Base-by-base conservation (phyloP, 2,888 invertebrate species). In the Netelia melanura region DNA sequence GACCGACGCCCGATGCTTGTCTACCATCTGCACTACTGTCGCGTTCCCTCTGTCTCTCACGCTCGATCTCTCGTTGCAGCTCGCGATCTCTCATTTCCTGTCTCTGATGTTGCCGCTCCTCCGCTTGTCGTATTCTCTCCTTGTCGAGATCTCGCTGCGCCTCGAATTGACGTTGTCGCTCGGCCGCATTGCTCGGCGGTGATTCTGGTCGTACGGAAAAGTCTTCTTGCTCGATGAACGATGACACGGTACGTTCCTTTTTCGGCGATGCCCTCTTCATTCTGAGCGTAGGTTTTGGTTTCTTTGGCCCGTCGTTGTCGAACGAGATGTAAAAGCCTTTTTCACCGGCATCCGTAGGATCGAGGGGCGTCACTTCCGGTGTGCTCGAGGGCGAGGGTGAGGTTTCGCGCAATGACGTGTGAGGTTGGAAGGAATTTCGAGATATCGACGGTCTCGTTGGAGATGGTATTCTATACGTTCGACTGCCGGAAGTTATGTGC, bases 271-370 rank as follows among this genome's bases (percentile, higher is more conserved):
- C 95, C 81, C 96, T 95, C 92, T 97, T 97, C 82, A 95, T 95
- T 87, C 98, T 95, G 75, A 98, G 94, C 17, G 98, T 97, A 1
- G 98, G 98, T 93, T 98, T 98, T 17, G 98, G 98, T 91, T 98
- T 95, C 92, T 97, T 97, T 17, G 98, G 98, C 90, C 96, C 96
- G 81, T 97, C 97, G 92, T 97, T 97, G 92, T 98, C 98, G 93
- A 99, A 98, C 72, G 98, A 97, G 92, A 99, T 98, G 94, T 98
- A 98, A 94, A 99, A 99, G 44, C 98, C 97, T 93, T 98, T 97
- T 92, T 97, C 97, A 11, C 91, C 92, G 14, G 89, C 89, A 84
- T 94, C 95, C 11, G 93, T 93, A 5, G 94, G 91, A 88, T 95
- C 95, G 54, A 94, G 93, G 44, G 94, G 91, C n/a, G 91, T 85